Base-by-base conservation (phyloP, 2,797 vertebrate genomes). In the Myoxocephalus aenaeus region DNA sequence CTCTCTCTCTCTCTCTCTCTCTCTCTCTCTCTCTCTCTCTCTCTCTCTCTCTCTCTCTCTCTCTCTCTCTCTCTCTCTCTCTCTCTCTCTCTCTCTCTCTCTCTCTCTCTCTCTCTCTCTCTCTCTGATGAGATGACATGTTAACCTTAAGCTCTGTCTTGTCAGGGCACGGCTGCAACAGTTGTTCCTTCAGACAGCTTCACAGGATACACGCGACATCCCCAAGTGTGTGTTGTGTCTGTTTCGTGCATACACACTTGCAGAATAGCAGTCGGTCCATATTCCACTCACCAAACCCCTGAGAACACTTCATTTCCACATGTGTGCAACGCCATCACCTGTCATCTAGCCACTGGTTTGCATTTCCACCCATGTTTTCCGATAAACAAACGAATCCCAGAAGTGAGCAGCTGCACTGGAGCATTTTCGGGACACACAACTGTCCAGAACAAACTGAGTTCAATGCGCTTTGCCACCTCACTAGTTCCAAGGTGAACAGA, bases 401-500 rank as follows among this genome's bases (percentile, higher is more conserved):
- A 71, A 42, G 67, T 74, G 48, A 77, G 69, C 36, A 65, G 79
- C 71, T 20, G 34, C 70, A 27, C 76, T 44, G 14, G 20, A 65
- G 71, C 54, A 72, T 70, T 29, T 75, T 80, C 65, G 84, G 57
- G 73, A 83, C 82, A 77, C 63, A 57, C 75, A 18, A 77, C 75
- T n/a, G 68, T 59, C 48, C 62, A 13, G 65, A 68, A 72, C 56
- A 65, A 70, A 84, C 62, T 17, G 53, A 81, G 71, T 56, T 62
- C 32, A 70, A 36, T 48, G 59, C 68, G 56, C 62, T 81, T 80
- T 73, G 51, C 70, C 75, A 59, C 63, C 58, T 73, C 72, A 18
- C 69, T 54, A 17, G 75, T 75, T 87, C 77, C 6, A 69, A 87
- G 61, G 66, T 62, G 63, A 73, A 81, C 81, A 91, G 85, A 87